Conservation (phyloP, 2,113 vertebrate species). For the Varanus komodoensis region DNA sequence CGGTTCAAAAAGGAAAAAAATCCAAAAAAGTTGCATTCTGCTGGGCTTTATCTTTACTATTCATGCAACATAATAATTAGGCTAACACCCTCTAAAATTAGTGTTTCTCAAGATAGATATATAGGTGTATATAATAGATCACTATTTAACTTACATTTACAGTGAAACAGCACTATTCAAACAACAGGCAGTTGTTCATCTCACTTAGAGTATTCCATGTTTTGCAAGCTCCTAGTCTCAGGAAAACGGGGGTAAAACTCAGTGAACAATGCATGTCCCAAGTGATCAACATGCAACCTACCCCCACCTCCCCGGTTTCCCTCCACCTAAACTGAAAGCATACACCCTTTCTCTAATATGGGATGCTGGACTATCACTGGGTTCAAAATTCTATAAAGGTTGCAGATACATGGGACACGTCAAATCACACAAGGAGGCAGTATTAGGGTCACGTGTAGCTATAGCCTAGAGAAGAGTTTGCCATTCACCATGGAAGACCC, state of each 20-base stretch:
- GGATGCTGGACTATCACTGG: background rate
- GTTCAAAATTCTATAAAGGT: background rate
- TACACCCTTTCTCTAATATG: background rate
- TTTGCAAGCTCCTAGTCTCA: background rate
- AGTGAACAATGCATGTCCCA: background rate
- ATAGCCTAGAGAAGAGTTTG: background rate
- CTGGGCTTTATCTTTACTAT: background rate
- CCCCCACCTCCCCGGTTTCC: background rate
- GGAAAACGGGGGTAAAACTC: background rate
- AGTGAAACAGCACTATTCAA: constrained; percentile 12
- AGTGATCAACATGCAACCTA: background rate
- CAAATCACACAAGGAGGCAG: background rate
- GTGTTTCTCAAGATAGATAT: constrained; percentile 37
- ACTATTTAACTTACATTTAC: constrained; percentile 5
- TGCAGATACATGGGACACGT: background rate
- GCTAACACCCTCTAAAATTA: constrained; percentile 47
- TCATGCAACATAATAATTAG: constrained; percentile 44
- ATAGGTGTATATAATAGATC: background rate
- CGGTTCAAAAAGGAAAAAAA: background rate
- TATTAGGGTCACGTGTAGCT: background rate
- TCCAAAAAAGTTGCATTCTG: constrained; percentile 22
- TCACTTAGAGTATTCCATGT: background rate
- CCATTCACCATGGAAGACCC: constrained; percentile 4
- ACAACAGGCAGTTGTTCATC: background rate
- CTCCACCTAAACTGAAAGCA: background rate